Base-by-base conservation (phyloP, 2,888 invertebrate genomes). In the Steinernema scapterisci region DNA sequence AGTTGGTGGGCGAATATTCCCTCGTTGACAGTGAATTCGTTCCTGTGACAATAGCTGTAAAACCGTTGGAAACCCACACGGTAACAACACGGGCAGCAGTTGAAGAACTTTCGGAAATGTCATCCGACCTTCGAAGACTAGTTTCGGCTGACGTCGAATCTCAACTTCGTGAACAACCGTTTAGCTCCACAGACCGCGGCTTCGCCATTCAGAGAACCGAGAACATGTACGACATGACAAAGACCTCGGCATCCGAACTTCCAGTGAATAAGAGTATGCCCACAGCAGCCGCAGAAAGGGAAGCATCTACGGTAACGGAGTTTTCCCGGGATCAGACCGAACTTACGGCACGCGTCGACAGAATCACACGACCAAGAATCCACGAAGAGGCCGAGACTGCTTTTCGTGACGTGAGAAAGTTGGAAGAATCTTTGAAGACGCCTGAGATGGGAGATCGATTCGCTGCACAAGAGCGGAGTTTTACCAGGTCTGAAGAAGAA, bases 1-100 rank as follows among this genome's bases (percentile, higher is more conserved):
- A 71, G 19, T 70, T 70, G 25, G 16, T 13, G 7, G 75, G 72
- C 27, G 25, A 73, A 0, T 74, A 79, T 25, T 25, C 31, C 9
- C 19, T 45, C 52, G 51, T 54, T 38, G 77, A 76, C 13, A 25
- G 45, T 27, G 38, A 31, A 11, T 25, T 25, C 16, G 71, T 23
- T 13, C 31, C 25, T 7, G 21, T 21, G 16, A 46, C 27, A 19
- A 9, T 45, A 16, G 13, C 13, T 1, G 44, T 43, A 43, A 43
- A 44, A 23, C 38, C 38, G 9, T 9, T 38, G 38, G 5, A 38
- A 9, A 6, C 38, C 38, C 38, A 38, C 9, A 5, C 45, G 45
- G 1, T 25, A 19, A 19, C 25, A 45, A 48, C 45, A 11, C 11
- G 7, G 21, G 71, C 71, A 31, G 27, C 44, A 0, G 21, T 11